Conservation (phyloP, 1,140 invertebrate species). For the Hypothenemus hampei region DNA sequence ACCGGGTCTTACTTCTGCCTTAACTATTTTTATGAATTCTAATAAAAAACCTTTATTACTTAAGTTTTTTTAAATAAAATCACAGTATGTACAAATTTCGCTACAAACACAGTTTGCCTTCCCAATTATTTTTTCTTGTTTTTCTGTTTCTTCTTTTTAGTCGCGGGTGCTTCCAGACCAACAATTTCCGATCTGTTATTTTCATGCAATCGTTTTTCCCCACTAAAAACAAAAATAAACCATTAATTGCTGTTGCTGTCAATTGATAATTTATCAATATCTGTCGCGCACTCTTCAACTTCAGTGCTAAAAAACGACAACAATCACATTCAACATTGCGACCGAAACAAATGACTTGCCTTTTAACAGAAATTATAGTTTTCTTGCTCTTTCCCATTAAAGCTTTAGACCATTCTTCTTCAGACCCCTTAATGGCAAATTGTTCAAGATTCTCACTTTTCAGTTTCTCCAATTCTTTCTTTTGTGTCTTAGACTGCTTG, state of each 20-base stretch:
- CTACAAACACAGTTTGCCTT: neutral
- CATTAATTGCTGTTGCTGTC: neutral
- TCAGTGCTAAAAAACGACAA: conserved; percentile 13
- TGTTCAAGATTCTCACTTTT: conserved; percentile 71
- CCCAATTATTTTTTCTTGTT: conserved; percentile 15
- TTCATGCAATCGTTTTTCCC: conserved; percentile 24
- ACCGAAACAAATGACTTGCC: too few species aligned
- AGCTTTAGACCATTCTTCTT: conserved; percentile 70
- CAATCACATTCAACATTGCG: neutral
- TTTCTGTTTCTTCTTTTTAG: conserved; percentile 24
- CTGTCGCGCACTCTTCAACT: conserved; percentile 8
- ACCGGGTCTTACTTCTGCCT: too few species aligned
- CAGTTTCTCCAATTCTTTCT: conserved; percentile 65
- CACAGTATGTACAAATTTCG: neutral
- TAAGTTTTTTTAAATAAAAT: neutral
- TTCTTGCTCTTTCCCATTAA: conserved; percentile 45
- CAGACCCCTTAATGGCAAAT: conserved; percentile 81
- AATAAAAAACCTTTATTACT: conserved; percentile 18
- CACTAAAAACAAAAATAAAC: conserved; percentile 18
- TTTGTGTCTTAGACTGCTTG: conserved; percentile 67
- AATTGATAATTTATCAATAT: neutral
- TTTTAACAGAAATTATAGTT: conserved; percentile 59
- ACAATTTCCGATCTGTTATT: conserved; percentile 4
- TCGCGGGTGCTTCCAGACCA: conserved; percentile 6
- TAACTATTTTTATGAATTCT: conserved; percentile 21